phyloP scores from a whole-genome alignment of 1,140 invertebrate genomes.

The Bacillus rossius region DNA sequence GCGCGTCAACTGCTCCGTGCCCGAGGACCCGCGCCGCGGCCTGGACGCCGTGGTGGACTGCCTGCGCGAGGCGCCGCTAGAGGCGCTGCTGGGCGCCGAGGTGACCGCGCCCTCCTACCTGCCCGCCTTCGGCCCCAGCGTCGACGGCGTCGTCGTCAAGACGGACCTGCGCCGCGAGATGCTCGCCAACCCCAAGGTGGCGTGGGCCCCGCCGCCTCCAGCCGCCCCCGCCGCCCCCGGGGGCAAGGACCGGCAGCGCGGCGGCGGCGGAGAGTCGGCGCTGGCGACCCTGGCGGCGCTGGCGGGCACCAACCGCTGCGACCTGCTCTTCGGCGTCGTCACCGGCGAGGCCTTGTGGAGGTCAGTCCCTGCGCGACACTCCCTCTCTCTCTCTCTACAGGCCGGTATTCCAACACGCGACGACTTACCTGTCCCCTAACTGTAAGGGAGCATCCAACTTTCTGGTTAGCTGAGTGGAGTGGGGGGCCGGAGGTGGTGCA shows the following conservation, averaged over 20 bases:
- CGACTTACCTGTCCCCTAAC: too few species aligned
- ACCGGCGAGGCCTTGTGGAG: slow-evolving; percentile 25
- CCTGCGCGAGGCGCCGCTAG: slow-evolving; percentile 65
- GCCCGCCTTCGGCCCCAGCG: slow-evolving; percentile 41
- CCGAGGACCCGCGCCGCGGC: slow-evolving; percentile 67
- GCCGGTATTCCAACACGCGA: too few species aligned
- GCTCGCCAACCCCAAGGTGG: neutral
- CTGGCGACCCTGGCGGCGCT: neutral
- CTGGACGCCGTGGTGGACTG: slow-evolving; percentile 78
- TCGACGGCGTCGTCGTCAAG: slow-evolving; percentile 45
- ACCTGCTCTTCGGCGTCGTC: slow-evolving; percentile 30
- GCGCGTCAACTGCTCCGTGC: slow-evolving; percentile 79
- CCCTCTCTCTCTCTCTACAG: too few species aligned
- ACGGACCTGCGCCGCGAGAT: neutral
- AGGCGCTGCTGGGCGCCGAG: slow-evolving; percentile 70
- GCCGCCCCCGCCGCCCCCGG: neutral
- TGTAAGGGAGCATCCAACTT: too few species aligned
- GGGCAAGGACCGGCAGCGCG: slow-evolving; percentile 1
- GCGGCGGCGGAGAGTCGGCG: neutral
- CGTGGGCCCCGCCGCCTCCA: neutral
- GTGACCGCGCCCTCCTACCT: slow-evolving; percentile 77
- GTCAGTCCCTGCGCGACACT: slow-evolving; percentile 46
- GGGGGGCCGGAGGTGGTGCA: too few species aligned
- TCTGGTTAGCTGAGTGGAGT: too few species aligned
- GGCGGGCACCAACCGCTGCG: slow-evolving; percentile 1